Conservation (phyloP, 2,797 vertebrate genomes). For the Chrysocyon brachyurus region DNA sequence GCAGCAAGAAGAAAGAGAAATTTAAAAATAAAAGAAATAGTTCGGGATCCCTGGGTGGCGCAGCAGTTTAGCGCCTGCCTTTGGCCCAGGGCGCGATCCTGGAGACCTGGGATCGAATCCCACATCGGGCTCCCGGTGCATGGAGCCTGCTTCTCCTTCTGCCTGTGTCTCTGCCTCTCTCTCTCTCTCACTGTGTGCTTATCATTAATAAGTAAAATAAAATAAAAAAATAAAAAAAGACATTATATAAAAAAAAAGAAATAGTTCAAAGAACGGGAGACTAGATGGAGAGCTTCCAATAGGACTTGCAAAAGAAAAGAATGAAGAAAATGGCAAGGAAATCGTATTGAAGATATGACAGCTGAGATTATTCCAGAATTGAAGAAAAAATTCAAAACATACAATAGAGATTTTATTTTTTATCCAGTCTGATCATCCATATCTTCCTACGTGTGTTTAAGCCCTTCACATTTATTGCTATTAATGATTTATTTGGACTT, state of each 20-base stretch:
- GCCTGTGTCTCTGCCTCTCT: no score
- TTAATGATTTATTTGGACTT: not conserved
- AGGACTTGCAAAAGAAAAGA: not conserved
- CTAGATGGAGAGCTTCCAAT: not conserved
- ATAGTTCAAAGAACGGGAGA: not conserved
- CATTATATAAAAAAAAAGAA: not conserved
- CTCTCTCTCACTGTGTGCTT: no score
- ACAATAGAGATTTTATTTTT: not conserved
- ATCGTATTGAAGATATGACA: not conserved
- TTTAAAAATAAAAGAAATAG: not conserved
- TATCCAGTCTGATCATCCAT: not conserved
- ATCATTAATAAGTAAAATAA: no score
- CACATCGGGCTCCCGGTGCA: no score
- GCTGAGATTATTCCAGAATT: not conserved
- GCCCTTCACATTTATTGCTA: not conserved
- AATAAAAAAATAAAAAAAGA: no score
- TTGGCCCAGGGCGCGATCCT: no score
- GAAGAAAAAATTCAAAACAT: not conserved
- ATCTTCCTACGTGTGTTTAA: conserved; percentile 1
- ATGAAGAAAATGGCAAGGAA: not conserved
- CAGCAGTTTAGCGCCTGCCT: no score
- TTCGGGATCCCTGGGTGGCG: not conserved
- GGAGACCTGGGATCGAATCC: no score
- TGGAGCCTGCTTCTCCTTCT: no score
- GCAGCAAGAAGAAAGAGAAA: not conserved